Evolutionary conservation across 2,888 invertebrate species (phyloP).

Genomic region (Drosophila koepferae): DNA sequence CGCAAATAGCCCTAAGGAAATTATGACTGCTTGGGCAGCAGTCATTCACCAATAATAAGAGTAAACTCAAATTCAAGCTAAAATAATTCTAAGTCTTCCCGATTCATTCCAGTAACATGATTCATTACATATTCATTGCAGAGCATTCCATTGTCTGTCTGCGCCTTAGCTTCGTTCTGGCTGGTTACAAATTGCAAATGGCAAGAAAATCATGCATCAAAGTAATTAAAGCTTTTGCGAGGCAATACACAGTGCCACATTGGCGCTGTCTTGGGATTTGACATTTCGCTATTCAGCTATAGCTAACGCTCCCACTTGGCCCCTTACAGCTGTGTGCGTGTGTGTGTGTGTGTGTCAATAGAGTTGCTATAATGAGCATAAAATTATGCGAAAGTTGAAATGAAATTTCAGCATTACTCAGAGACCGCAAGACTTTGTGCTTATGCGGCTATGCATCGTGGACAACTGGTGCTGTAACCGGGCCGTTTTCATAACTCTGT

Average conservation of each 20-base stretch:
- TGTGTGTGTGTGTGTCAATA: constrained; percentile 5
- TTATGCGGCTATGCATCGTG: constrained; percentile 28
- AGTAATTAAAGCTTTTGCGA: constrained; percentile 71
- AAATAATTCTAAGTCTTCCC: neutral
- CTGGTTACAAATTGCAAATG: constrained; percentile 69
- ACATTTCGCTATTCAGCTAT: constrained; percentile 35
- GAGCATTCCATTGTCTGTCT: neutral
- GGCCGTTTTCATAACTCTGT: constrained; percentile 13
- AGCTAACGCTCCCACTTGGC: constrained; percentile 7
- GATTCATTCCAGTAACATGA: neutral
- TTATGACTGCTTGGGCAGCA: too few relatives aligned
- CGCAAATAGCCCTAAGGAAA: neutral
- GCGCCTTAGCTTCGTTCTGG: too few relatives aligned
- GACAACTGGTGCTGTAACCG: constrained; percentile 7
- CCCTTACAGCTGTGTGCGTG: constrained; percentile 9
- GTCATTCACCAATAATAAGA: too few relatives aligned
- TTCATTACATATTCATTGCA: neutral
- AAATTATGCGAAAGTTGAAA: constrained; percentile 79
- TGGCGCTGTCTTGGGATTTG: constrained; percentile 63
- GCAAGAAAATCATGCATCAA: constrained; percentile 78
- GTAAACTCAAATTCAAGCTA: neutral
- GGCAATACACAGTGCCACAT: constrained; percentile 27
- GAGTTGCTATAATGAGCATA: constrained; percentile 65
- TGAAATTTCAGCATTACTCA: constrained; percentile 72
- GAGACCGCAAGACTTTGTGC: constrained; percentile 58